Base-by-base conservation (phyloP, 2,113 vertebrate species). In the Plectropomus leopardus region DNA sequence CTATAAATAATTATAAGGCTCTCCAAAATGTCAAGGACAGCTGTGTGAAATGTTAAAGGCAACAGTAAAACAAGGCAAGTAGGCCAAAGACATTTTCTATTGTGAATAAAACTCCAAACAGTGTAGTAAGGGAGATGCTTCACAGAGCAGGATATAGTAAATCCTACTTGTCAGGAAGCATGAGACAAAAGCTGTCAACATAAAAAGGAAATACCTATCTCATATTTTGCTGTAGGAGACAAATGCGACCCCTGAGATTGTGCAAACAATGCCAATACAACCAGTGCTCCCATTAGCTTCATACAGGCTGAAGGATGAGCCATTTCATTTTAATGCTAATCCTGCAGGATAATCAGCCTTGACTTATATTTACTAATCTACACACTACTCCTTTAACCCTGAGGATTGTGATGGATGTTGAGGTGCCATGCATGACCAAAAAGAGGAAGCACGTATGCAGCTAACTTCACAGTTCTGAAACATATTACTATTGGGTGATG, bases 1-100 rank as follows among this genome's bases (percentile, higher is more conserved):
- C 78, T 83, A 86, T 85, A 89, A 85, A 88, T 78, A 84, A 87
- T 82, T 45, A 58, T 77, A 50, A 74, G 71, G 59, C 57, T 81
- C 82, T 83, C 19, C 26, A 69, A 85, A 88, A 90, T 80, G 77
- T 87, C 78, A 86, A 74, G 69, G 77, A 88, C 77, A 83, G 73
- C 78, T 82, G 67, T 85, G 75, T 75, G 54, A 89, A 78, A 86
- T 67, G 51, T 89, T 80, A 76, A 83, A 73, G 64, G 70, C 61
- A 68, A 60, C 72, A 78, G 79, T 79, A 85, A 86, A 92, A 77
- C 53, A 78, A 83, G 72, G 64, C 53, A 68, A 75, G 60, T 61
- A 74, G 83, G 75, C 58, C 78, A 73, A 72, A 72, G 67, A 84
- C 75, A 84, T 87, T 79, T 76, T 84, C 64, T 64, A 61, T 78